Conservation (phyloP, 2,113 vertebrate species). For the Trogon surrucura region DNA sequence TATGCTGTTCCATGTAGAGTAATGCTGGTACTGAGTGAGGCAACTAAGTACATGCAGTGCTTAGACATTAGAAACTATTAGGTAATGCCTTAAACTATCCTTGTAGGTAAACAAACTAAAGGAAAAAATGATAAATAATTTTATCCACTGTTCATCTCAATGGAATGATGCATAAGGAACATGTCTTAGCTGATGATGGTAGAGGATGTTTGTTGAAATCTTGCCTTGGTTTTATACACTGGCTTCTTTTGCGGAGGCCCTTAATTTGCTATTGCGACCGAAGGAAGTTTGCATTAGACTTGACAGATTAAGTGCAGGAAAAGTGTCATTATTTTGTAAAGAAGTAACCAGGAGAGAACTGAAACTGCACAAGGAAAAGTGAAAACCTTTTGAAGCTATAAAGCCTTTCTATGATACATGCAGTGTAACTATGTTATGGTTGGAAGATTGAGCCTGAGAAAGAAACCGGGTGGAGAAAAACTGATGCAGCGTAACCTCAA, state of each 20-base stretch:
- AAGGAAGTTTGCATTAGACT: not conserved
- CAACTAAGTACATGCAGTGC: not conserved
- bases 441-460: not conserved
- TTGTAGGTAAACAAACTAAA: not conserved
- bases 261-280: not conserved
- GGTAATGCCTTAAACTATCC: not conserved
- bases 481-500: not conserved
- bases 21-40: not conserved
- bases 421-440: not conserved
- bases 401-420: not conserved
- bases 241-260: fast-evolving
- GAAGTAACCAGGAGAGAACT: not conserved
- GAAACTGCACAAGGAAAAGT: not conserved
- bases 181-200: not conserved
- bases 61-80: not conserved
- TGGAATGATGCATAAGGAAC: not conserved
- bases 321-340: no score
- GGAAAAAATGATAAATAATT: not conserved
- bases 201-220: not conserved
- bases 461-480: not conserved
- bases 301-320: no score
- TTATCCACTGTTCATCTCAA: not conserved
- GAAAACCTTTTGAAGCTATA: not conserved
- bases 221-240: not conserved
- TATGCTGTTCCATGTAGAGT: fast-evolving